Evolutionary conservation across 2,888 invertebrate species (phyloP), one percentile per base, ranked within the genome.

Genomic region (Ganaspis brasiliensis): DNA sequence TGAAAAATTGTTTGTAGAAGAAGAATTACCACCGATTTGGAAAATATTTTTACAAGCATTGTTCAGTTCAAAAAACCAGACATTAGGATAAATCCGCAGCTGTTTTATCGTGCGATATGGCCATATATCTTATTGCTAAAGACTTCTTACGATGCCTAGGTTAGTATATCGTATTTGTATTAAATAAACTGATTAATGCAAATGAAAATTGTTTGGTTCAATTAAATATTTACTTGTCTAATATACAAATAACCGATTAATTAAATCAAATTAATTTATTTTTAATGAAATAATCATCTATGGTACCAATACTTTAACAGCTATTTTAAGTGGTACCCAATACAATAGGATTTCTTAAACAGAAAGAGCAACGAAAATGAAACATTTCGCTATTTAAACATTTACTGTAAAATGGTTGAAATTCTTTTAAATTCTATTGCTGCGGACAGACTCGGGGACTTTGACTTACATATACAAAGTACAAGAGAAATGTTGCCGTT

Each of bases 321-420:
- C 31, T 31, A 31, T 70, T 70, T 70, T 21, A 70, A 70, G 14
- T 19, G 14, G 14, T 70, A 45, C 16, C n/a, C 35, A 21, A 57
- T 73, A 75, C 52, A 55, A 61, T 59, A 55, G 40, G 14, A 73
- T 59, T 73, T 76, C 56, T 63, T 78, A 21, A 19, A 21, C 14
- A 24, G 21, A 49, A 79, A 52, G 71, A 78, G 81, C 74, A 74
- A 55, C 76, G 49, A 77, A 72, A 79, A 73, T 59, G 45, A 78
- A 80, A 74, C 73, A 59, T 83, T 82, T 73, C 74, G 75, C 74
- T 81, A 82, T 79, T 82, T 78, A 12, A 74, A 82, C 72, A 76
- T 78, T 31, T 80, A 82, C 78, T 82, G 81, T 56, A 73, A 83
- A 70, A 83, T 83, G 79, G 76, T 83, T 74, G 79, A 83, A 83